Evolutionary conservation across 2,113 vertebrate species (phyloP).

Genomic region (Odocoileus virginianus): DNA sequence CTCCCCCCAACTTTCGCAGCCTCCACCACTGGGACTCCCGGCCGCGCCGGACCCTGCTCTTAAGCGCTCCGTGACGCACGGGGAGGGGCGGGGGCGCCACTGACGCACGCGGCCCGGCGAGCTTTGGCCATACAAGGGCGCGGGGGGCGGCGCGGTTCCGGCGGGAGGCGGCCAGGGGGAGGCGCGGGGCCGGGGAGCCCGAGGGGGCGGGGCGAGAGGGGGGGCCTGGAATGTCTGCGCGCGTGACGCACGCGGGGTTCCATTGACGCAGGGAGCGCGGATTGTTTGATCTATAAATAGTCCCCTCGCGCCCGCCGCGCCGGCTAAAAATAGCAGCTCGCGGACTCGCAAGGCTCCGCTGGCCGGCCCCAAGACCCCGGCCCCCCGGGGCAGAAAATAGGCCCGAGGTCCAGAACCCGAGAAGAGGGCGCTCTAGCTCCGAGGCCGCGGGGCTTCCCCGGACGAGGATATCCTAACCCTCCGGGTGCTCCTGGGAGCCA

Average conservation of each 20-base stretch:
- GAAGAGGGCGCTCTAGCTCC: slow-evolving; percentile 49
- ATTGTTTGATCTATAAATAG: slow-evolving; percentile 91
- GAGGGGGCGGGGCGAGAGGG: slow-evolving; percentile 80
- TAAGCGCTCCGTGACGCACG: slow-evolving; percentile 88
- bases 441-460: slow-evolving; percentile 52
- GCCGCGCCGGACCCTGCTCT: slow-evolving; percentile 66
- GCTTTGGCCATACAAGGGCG: slow-evolving; percentile 86
- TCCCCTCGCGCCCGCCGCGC: slow-evolving; percentile 55
- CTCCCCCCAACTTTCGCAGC: slow-evolving; percentile 43
- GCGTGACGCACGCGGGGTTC: slow-evolving; percentile 96
- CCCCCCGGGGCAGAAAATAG: slow-evolving; percentile 36
- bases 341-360: neutral
- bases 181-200: slow-evolving; percentile 66
- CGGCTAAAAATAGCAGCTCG: slow-evolving; percentile 85
- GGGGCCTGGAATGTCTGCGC: slow-evolving; percentile 76
- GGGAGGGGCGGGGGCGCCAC: slow-evolving; percentile 71
- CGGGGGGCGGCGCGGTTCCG: slow-evolving; percentile 82
- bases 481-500: neutral
- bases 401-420: neutral
- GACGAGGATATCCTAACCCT: neutral
- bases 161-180: slow-evolving; percentile 78
- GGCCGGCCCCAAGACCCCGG: neutral
- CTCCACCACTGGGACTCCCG: slow-evolving; percentile 70
- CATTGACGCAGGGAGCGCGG: slow-evolving; percentile 91
- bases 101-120: slow-evolving; percentile 77